Percentiles rank a stretch among this genome's conserved stretches.
Evolutionary conservation across 2,888 invertebrate species (phyloP).

Genomic region (Autographa pulchrina): DNA sequence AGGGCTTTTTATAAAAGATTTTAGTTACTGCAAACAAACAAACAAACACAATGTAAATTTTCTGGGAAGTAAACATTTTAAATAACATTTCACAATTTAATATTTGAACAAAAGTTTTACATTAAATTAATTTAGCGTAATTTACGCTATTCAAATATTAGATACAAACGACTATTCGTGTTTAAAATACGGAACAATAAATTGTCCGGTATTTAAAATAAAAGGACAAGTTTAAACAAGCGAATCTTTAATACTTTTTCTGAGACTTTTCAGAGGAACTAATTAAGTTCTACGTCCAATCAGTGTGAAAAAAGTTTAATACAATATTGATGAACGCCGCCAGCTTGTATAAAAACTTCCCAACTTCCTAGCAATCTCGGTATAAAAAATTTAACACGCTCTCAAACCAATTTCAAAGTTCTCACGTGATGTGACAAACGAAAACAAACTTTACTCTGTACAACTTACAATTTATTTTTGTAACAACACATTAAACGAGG

Average conservation of each 20-base stretch:
- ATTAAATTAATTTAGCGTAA: too few relatives aligned
- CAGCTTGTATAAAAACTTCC: neutral
- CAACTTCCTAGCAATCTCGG: neutral
- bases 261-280: neutral
- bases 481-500: neutral
- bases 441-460: neutral
- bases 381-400: constrained; percentile 8
- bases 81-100: too few relatives aligned
- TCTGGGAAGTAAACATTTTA: neutral
- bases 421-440: constrained; percentile 10
- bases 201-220: neutral
- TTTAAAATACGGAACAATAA: neutral
- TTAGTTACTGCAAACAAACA: constrained; percentile 79
- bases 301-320: neutral
- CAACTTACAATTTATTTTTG: neutral
- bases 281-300: neutral
- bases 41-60: constrained; percentile 41
- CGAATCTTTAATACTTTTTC: neutral
- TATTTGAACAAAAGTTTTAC: neutral
- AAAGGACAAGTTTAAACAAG: neutral
- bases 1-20: constrained; percentile 87
- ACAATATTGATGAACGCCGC: neutral
- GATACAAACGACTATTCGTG: too few relatives aligned
- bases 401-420: constrained; percentile 8
- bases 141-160: too few relatives aligned